Conservation (phyloP, 53 echinoderm and acorn worm genomes). For the Henricia sp. region DNA sequence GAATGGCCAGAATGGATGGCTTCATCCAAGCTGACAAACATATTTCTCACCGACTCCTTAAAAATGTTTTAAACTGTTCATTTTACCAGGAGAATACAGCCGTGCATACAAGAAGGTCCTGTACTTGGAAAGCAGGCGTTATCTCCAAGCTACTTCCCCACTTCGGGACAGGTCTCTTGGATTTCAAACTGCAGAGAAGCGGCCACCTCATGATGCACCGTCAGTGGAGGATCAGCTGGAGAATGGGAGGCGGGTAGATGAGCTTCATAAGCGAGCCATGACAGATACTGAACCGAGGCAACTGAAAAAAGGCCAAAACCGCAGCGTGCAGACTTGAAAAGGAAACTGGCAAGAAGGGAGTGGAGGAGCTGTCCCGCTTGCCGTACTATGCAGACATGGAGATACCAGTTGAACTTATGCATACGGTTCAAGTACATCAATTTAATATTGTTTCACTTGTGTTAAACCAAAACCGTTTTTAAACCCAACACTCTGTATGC, state of each 20-base stretch:
- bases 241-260: not conserved
- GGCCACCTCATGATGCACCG: not conserved
- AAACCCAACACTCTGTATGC: not conserved
- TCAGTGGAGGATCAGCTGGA: not conserved
- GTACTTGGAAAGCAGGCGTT: too few species aligned
- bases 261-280: not conserved
- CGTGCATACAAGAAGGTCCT: too few species aligned
- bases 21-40: too few species aligned
- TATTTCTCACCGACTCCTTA: too few species aligned
- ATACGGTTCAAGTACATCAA: conserved; percentile 44
- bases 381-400: conserved; percentile 16
- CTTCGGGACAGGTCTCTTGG: too few species aligned
- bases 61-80: too few species aligned
- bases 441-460: not conserved
- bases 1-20: too few species aligned
- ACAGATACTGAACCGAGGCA: not conserved
- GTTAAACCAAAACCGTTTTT: not conserved
- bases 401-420: conserved; percentile 44
- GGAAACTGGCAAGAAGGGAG: conserved; percentile 35
- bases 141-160: too few species aligned
- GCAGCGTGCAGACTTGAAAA: conserved; percentile 9
- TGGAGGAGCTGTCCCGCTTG: conserved; percentile 21
- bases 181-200: not conserved
- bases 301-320: not conserved
- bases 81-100: too few species aligned